Conservation (phyloP, 2,888 invertebrate genomes). For the Chaetoderma sp. region DNA sequence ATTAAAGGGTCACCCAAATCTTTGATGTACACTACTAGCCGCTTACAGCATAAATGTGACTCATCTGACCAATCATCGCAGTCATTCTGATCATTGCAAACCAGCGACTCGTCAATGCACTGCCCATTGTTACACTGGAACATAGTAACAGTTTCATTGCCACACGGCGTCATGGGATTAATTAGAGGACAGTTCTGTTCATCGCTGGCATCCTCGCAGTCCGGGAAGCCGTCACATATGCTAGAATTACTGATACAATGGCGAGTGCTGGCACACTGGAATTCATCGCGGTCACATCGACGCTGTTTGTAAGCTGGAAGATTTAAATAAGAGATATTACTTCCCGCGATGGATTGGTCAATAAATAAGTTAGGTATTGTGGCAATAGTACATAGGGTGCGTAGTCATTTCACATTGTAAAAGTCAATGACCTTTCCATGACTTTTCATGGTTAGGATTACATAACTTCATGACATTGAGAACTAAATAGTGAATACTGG, state of each 20-base stretch:
- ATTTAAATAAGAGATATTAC: background rate
- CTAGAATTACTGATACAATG: slow-evolving; percentile 79
- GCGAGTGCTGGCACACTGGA: slow-evolving; percentile 78
- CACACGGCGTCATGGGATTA: slow-evolving; percentile 28
- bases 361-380: no score
- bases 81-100: slow-evolving; percentile 52
- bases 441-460: no score
- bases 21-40: no score
- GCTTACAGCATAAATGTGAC: no score
- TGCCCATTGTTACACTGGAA: slow-evolving; percentile 54
- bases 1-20: no score
- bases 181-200: slow-evolving; percentile 53
- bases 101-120: slow-evolving; percentile 49
- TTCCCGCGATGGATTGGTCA: background rate
- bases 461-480: no score
- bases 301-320: slow-evolving; percentile 32
- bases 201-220: slow-evolving; percentile 54
- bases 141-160: slow-evolving; percentile 23
- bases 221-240: slow-evolving; percentile 78
- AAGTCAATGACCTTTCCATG: no score
- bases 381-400: no score
- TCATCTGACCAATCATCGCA: slow-evolving; percentile 61
- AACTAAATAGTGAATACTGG: no score
- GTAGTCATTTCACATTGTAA: no score
- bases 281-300: slow-evolving; percentile 72